These are phyloP conservation scores for Benitochromis conjunctus DNA, from an alignment of 2,113 vertebrate genomes.

Conservation along the genomic window DNA sequence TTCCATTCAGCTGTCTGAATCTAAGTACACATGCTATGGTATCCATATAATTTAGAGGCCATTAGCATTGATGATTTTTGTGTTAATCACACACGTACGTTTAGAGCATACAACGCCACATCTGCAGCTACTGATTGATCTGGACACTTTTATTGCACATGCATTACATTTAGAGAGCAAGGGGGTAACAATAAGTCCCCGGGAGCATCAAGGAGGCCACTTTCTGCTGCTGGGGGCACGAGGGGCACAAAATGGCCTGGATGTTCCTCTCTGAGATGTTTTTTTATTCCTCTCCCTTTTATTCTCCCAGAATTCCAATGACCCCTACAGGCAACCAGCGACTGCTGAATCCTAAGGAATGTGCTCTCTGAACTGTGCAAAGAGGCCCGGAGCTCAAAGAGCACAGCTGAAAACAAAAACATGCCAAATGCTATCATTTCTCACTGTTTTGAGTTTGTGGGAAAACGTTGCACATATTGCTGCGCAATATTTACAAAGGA, in stretches of 20 bases:
- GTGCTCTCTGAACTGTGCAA: conserved; percentile 96
- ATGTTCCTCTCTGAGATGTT: conserved; percentile 53
- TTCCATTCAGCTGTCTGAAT: conserved; percentile 37
- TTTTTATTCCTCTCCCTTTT: conserved; percentile 26
- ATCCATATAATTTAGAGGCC: conserved; percentile 20
- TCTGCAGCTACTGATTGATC: conserved; percentile 8
- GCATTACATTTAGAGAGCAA: not conserved
- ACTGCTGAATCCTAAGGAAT: conserved; percentile 87
- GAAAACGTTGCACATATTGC: conserved; percentile 73
- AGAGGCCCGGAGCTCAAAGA: conserved; percentile 82
- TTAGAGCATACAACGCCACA: not conserved
- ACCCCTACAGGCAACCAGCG: conserved; percentile 87
- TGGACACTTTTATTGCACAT: conserved; percentile 30
- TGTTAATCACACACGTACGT: conserved; percentile 19
- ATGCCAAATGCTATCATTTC: conserved; percentile 90
- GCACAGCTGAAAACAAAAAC: conserved; percentile 91
- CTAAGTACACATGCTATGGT: conserved; percentile 13
- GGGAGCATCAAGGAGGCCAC: conserved; percentile 1
- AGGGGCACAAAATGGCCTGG: conserved; percentile 61
- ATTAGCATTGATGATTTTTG: conserved; percentile 37
- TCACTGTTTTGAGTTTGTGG: conserved; percentile 78
- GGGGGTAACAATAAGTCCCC: not conserved
- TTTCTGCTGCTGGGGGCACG: conserved; percentile 28
- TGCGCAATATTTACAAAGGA: conserved; percentile 17
- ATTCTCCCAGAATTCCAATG: conserved; percentile 81